These are phyloP conservation scores for Eunapius fragilis DNA, from an alignment of 37 sponge, comb jelly and placozoan species.

Conservation along the genomic window DNA sequence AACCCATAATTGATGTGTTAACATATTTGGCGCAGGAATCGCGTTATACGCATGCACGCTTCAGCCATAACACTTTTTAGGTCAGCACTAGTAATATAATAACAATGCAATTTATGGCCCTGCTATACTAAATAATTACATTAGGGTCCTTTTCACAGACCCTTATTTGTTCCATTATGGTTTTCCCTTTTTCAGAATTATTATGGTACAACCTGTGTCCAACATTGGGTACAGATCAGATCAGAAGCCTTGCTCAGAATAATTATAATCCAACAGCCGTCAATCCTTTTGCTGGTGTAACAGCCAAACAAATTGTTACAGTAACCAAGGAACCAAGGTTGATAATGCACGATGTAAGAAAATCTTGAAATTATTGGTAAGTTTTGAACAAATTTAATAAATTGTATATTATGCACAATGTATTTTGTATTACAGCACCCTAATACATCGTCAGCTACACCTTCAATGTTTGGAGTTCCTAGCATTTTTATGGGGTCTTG, in stretches of 20 bases:
- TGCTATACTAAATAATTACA: too few relatives aligned
- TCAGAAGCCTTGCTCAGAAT: not conserved
- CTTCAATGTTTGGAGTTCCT: not conserved
- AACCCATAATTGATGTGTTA: too few relatives aligned
- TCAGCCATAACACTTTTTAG: too few relatives aligned
- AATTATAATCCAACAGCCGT: not conserved
- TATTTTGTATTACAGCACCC: not conserved
- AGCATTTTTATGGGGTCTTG: not conserved
- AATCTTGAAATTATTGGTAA: not conserved
- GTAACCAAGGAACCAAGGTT: not conserved
- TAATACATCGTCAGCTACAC: not conserved
- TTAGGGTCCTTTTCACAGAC: too few relatives aligned
- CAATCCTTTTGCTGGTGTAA: not conserved
- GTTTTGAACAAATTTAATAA: not conserved
- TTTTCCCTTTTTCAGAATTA: not conserved
- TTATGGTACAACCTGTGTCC: not conserved
- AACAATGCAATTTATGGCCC: too few relatives aligned
- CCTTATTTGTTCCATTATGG: too few relatives aligned
- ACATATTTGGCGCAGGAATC: too few relatives aligned
- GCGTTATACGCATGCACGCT: too few relatives aligned
- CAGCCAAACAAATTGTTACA: not conserved
- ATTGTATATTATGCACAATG: not conserved
- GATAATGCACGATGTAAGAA: not conserved
- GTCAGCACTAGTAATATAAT: too few relatives aligned
- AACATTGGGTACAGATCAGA: not conserved